These are phyloP conservation scores for Murina feae DNA, from an alignment of 2,113 vertebrate genomes.

Conservation along the genomic window DNA sequence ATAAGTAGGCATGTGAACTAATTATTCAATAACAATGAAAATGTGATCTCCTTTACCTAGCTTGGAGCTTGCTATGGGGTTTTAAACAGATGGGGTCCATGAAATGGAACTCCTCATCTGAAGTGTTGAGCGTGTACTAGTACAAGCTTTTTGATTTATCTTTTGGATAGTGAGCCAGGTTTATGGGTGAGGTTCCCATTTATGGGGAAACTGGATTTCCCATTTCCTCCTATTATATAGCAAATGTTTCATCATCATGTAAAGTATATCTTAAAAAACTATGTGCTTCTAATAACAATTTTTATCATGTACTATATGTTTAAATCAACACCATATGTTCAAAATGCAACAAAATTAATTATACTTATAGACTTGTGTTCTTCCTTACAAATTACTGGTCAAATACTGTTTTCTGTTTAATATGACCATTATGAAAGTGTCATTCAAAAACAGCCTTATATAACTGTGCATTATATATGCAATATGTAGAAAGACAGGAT, in stretches of 20 bases:
- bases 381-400: background rate
- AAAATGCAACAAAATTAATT: background rate
- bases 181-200: no score
- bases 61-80: rapidly evolving
- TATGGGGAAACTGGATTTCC: background rate
- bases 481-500: background rate
- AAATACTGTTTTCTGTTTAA: background rate
- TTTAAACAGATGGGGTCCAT: background rate
- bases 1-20: background rate
- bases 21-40: rapidly evolving
- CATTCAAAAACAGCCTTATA: background rate
- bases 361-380: background rate
- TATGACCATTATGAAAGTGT: background rate
- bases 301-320: background rate
- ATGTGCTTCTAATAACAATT: background rate
- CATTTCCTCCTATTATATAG: background rate
- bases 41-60: no score
- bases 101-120: background rate
- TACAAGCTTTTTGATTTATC: rapidly evolving
- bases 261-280: background rate
- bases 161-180: background rate
- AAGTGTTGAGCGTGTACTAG: no score
- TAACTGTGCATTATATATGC: background rate
- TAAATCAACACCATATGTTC: background rate
- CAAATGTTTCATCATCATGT: background rate